Percentiles rank a stretch among this genome's conserved stretches.
Conservation (phyloP, 2,888 invertebrate genomes). For the Lepetodrilus schrolli region DNA sequence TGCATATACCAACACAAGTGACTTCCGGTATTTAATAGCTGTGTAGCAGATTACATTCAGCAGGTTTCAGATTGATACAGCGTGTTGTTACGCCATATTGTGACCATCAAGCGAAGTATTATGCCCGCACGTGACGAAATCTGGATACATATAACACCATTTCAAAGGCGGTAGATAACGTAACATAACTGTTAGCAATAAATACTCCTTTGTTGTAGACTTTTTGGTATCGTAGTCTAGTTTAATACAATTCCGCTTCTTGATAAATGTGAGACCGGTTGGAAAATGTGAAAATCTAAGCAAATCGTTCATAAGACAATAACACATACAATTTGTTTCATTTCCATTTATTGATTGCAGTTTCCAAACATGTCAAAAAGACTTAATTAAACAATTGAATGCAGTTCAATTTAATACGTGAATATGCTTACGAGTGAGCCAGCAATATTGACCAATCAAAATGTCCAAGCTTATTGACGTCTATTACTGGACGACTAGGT, state of each 20-base stretch:
- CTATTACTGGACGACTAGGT: not conserved
- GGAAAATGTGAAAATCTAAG: not conserved
- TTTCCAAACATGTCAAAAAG: too few relatives aligned
- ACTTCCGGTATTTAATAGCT: constrained; percentile 21
- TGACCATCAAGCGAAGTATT: not conserved
- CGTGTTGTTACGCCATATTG: constrained; percentile 5
- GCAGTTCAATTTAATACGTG: too few relatives aligned
- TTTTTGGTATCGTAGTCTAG: not conserved
- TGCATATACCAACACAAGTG: not conserved
- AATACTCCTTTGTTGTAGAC: not conserved
- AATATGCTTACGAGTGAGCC: not conserved
- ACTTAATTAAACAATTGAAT: too few relatives aligned
- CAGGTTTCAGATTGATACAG: not conserved
- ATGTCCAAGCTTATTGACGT: not conserved
- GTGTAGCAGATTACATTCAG: constrained; percentile 7
- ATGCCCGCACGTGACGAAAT: constrained; percentile 8
- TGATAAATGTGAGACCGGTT: not conserved
- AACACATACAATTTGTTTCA: too few relatives aligned
- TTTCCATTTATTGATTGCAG: too few relatives aligned
- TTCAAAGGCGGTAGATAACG: constrained; percentile 12
- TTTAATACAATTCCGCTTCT: not conserved
- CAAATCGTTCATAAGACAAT: not conserved
- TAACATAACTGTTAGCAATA: not conserved
- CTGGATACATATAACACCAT: not conserved
- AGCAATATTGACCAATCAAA: not conserved